Base-by-base conservation (phyloP, 2,888 invertebrate genomes). In the Diachrysia chrysitis region DNA sequence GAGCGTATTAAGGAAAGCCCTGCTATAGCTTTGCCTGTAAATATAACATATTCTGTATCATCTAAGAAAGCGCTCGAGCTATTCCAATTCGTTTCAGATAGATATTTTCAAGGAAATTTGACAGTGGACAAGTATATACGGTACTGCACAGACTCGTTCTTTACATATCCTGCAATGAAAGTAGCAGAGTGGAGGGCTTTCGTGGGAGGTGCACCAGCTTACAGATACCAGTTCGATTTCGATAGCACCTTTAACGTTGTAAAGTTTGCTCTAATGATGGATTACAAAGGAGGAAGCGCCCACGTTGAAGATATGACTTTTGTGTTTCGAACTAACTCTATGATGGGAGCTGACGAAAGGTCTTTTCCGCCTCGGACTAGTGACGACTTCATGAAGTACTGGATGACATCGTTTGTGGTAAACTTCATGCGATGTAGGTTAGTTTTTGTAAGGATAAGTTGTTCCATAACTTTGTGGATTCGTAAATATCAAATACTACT, bases 301-400 rank as follows among this genome's bases (percentile, higher is more conserved):
- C 96, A 96, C 63, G 87, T 92, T 7, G 96, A 96, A 73, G 96
- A 96, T 76, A 80, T 95, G 80, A 90, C 92, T 0, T 94, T 92
- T 60, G 76, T 95, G 4, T 95, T 96, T 58, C 71, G 81, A 9
- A 58, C 62, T 0, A 85, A 86, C 62, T 79, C 84, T 10, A 23
- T 84, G 21, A 57, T 82, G 23, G 74, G 67, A 2, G 35, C 35
- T 2, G 46, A 79, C 19, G 48, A 69, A 2, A 65, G 60, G 7
- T 60, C 71, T 5, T 74, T 73, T 56, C 78, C 81, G 12, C 61
- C 70, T 6, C 67, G 42, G 14, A 63, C 29, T n/a, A 73, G 51
- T 0, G 84, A 85, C 46, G 77, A 79, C 9, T 19, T 58, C 9
- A 85, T 86, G 83, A 82, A 58, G 56, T 19, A 73, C 29, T 79